Base-by-base conservation (phyloP, 2,113 vertebrate genomes). In the Bothrops jararaca region DNA sequence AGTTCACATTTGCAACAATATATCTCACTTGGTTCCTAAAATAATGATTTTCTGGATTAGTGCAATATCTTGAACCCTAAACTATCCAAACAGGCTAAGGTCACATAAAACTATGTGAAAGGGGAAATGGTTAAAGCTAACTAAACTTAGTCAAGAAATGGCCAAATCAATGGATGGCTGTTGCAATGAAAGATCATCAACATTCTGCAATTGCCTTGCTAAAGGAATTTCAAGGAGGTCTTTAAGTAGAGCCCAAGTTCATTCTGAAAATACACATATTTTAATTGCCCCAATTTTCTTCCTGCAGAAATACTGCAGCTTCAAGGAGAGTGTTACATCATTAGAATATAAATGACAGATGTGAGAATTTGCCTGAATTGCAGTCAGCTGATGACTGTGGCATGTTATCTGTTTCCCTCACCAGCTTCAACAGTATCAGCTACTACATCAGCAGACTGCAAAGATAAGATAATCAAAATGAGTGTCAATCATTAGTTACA, bases 381-480 rank as follows among this genome's bases (percentile, higher is more conserved):
- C 42, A 39, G 5, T 3, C 3, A 34, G 52, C 22, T 80, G 39
- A 42, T 0, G 1, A 29, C 26, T 69, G 1, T 4, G 0, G 9
- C 34, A 7, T 15, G 48, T 0, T 86, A 15, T 48, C 53, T 54
- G 34, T 85, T 69, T 57, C 15, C 39, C 26, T 22, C 90, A 24
- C 26, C 90, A 86, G n/a, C 45, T 53, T 22, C 60, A 56, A n/a
- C 69, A 39, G 22, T n/a, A 0, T 85, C 64, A 50, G 23, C 91
- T 89, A 50, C 89, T 53, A 6, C 87, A 92, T 93, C 90, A 89
- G 94, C 34, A 89, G n/a, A 89, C 91, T 34, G 2, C 4, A 3
- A 11, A 26, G 45, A 48, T 10, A n/a, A 53, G 3, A 0, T 29
- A 50, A 80, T 45, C 88, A 60, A 88, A 80, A 90, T 0, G 0